Conservation (phyloP, 2,797 vertebrate species). For the Lagorchestes hirsutus region DNA sequence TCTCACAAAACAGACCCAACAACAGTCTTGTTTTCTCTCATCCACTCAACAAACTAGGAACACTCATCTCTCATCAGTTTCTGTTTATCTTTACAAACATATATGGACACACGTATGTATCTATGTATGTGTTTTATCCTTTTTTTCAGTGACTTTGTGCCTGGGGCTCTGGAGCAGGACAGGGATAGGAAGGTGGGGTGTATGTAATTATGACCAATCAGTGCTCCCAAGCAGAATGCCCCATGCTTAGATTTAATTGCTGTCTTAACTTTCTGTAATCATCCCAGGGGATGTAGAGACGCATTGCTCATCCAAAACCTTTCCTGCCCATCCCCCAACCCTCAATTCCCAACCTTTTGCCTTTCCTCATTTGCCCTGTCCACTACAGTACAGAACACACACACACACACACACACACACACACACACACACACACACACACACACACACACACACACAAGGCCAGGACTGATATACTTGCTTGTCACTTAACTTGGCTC, state of each 20-base stretch:
- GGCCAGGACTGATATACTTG: background rate
- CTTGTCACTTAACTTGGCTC: background rate
- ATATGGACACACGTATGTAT: background rate
- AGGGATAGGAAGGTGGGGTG: no score
- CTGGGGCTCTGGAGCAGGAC: background rate
- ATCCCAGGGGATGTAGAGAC: no score
- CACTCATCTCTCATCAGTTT: background rate
- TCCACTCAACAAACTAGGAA: background rate
- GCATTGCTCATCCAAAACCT: no score
- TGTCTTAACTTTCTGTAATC: background rate
- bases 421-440: no score
- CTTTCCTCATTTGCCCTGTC: background rate
- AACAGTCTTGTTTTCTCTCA: background rate
- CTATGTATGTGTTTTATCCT: background rate
- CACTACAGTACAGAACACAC: background rate
- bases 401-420: background rate
- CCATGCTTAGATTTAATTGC: background rate
- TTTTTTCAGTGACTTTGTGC: background rate
- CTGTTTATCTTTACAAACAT: background rate
- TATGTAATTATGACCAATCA: background rate
- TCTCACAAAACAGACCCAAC: background rate
- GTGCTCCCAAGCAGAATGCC: background rate
- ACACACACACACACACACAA: no score
- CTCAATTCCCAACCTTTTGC: no score
- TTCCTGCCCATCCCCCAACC: no score